Base-by-base conservation (phyloP, 2,797 vertebrate species). In the Anabacerthia variegaticeps region DNA sequence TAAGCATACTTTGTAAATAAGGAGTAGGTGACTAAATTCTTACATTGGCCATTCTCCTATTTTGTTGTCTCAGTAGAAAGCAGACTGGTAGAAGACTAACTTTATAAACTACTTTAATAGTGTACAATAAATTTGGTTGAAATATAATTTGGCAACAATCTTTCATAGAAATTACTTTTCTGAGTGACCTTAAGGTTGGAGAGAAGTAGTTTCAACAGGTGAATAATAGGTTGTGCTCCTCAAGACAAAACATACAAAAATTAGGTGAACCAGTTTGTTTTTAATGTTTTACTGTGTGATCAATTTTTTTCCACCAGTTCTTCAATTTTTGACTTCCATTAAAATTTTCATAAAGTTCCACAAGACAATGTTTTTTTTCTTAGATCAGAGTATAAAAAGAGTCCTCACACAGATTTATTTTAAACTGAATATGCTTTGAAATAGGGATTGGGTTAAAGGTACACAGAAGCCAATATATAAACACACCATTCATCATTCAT, bases 281-380 rank as follows among this genome's bases (percentile, higher is more conserved):
- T 48, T 16, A 39, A 13, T 51, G 9, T 22, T n/a, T 61, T 61
- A 37, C 19, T 43, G 71, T 48, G 8, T 54, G 18, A 36, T 32
- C 0, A 2, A 2, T 44, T 59, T n/a, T 75, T 69, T 75, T 69
- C 2, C 2, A 5, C 34, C 5, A 10, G 8, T 28, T 48, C 15
- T 71, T 88, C 32, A 67, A 19, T 71, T 85, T 52, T 54, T 73
- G 37, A 55, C 2, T 72, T 62, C 8, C 12, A n/a, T 65, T 65
- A 44, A 18, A 10, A 56, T 71, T 74, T 77, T 43, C 12, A 6
- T 74, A 12, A 39, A 68, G 5, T 74, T 88, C 21, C n/a, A 52
- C 26, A 32, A 23, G 4, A 7, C 24, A 36, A 17, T 23, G 17
- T 37, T 54, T 54, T 8, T 8, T 63, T 83, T 54, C 13, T 13